These are phyloP conservation scores for Mixornis gularis DNA, from an alignment of 2,113 vertebrate species.

Conservation along the genomic window DNA sequence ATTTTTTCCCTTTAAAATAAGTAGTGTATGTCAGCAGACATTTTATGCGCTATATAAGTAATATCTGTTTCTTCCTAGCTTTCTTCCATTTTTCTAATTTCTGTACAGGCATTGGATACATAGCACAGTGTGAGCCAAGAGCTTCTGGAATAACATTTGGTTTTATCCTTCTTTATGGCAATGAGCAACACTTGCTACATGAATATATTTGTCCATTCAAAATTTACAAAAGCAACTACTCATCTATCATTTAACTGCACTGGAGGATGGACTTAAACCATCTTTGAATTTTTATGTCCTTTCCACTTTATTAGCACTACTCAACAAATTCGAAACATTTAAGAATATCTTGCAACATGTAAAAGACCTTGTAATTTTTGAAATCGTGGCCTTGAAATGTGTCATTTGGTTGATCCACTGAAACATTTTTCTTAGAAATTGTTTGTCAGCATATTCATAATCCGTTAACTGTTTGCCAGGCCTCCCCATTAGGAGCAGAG, in stretches of 20 bases:
- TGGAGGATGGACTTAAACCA: neutral
- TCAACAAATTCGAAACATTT: neutral
- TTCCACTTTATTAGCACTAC: neutral
- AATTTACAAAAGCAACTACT: neutral
- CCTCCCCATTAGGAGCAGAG: neutral
- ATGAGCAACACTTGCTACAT: neutral
- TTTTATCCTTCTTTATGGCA: neutral
- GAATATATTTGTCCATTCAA: neutral
- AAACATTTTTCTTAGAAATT: neutral
- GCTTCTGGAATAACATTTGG: neutral
- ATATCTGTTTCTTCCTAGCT: neutral
- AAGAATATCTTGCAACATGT: neutral
- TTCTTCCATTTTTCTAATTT: slow-evolving; percentile 13
- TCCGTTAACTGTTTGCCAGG: neutral
- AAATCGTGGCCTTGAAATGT: neutral
- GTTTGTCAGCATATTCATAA: neutral
- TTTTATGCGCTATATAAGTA: neutral
- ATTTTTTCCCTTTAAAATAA: neutral
- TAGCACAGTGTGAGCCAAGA: neutral
- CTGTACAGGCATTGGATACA: neutral
- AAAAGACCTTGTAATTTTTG: neutral
- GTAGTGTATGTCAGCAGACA: neutral
- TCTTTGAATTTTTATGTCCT: neutral
- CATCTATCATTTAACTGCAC: neutral
- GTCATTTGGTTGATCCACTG: neutral